phyloP scores from a whole-genome alignment of 2,888 invertebrate species.

The Limenitis arthemis region DNA sequence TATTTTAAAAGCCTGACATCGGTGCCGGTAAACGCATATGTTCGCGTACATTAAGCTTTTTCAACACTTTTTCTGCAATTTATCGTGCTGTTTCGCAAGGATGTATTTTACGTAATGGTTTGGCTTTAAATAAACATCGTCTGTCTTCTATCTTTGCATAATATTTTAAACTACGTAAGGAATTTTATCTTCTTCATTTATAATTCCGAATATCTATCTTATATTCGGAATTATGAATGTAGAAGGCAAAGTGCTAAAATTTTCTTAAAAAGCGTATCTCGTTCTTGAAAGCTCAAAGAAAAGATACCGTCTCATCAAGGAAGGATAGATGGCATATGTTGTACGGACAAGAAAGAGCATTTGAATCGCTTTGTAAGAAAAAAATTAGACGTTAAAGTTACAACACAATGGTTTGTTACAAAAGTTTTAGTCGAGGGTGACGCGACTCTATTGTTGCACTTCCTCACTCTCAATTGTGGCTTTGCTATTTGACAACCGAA shows the following conservation, averaged over 20 bases:
- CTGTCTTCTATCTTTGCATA: no score
- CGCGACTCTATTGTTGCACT: conserved; percentile 9
- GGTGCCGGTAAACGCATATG: not conserved
- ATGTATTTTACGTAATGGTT: not conserved
- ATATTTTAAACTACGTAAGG: no score
- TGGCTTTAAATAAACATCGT: not conserved
- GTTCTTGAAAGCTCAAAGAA: no score
- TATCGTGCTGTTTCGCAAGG: not conserved
- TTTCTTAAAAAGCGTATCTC: no score
- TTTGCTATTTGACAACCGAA: conserved; percentile 9
- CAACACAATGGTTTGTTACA: conserved; percentile 4
- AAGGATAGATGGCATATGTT: not conserved
- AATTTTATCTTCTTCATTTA: no score
- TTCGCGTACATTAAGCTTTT: not conserved
- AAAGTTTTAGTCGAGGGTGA: conserved; percentile 3
- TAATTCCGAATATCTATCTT: no score
- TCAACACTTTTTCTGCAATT: not conserved
- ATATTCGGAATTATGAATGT: no score
- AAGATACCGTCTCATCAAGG: no score
- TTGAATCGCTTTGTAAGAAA: not conserved
- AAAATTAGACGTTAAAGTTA: not conserved
- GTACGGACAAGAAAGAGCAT: not conserved
- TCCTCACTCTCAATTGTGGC: conserved; percentile 1
- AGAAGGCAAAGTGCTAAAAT: no score
- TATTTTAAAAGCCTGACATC: not conserved